Percentiles rank a stretch among this genome's conserved stretches.
Conservation (phyloP, 2,888 invertebrate genomes). For the Cyrtodaria siliqua region DNA sequence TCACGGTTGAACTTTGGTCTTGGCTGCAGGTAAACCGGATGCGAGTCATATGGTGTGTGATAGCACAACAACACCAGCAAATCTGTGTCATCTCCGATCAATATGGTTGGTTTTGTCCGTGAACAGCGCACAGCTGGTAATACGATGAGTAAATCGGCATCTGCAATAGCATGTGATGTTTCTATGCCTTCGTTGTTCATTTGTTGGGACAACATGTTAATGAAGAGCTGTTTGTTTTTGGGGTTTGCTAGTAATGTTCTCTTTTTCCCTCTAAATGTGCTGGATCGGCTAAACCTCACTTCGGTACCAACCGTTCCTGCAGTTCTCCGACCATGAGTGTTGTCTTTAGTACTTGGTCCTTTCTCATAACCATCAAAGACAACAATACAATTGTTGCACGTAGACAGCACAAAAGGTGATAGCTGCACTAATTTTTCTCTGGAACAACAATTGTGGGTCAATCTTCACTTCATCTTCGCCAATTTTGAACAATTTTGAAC, state of each 20-base stretch:
- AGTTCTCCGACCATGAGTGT: conserved; percentile 4
- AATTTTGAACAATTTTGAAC: no score
- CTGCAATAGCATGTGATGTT: conserved; percentile 53
- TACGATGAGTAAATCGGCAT: conserved; percentile 65
- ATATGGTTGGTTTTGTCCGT: no score
- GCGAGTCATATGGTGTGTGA: conserved; percentile 25
- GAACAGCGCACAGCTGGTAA: conserved; percentile 63
- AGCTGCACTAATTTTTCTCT: conserved; percentile 18
- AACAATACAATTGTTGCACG: no score
- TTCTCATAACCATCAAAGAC: conserved; percentile 31
- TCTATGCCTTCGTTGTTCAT: conserved; percentile 27
- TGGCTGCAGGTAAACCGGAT: conserved; percentile 47
- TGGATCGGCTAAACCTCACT: conserved; percentile 56
- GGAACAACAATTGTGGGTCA: conserved; percentile 25
- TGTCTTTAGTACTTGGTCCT: no score
- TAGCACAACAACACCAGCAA: conserved; percentile 67
- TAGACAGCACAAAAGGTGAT: no score
- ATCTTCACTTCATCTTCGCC: no score
- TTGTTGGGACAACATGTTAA: conserved; percentile 44
- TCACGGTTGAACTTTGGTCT: conserved; percentile 10
- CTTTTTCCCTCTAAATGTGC: conserved; percentile 44
- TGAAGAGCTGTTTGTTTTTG: conserved; percentile 69
- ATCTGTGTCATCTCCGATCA: conserved; percentile 74
- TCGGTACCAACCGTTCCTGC: conserved; percentile 16
- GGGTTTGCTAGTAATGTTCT: conserved; percentile 55